Conservation (phyloP, 2,797 vertebrate species). For the Rhynchotus rufescens region DNA sequence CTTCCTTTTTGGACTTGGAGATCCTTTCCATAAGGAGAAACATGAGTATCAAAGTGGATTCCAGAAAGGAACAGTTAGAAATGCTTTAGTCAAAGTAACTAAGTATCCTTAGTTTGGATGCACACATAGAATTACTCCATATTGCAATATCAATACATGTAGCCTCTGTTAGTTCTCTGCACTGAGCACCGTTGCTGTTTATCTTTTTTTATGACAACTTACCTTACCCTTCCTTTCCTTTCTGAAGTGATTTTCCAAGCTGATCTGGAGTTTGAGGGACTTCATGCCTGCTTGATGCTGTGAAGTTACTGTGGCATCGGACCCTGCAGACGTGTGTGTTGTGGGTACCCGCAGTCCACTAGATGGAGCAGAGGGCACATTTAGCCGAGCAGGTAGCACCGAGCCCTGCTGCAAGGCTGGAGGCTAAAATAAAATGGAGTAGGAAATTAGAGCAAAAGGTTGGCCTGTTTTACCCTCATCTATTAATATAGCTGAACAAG, state of each 20-base stretch:
- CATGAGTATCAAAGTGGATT: neutral
- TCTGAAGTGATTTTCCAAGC: neutral
- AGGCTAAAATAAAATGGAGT: slow-evolving; percentile 16
- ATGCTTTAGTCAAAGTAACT: too few species aligned
- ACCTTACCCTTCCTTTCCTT: neutral
- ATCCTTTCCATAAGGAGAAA: neutral
- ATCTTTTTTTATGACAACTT: too few species aligned
- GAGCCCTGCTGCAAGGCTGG: neutral
- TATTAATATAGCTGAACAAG: slow-evolving; percentile 13
- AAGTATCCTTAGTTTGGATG: neutral
- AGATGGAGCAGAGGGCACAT: slow-evolving; percentile 58
- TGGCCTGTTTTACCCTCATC: neutral
- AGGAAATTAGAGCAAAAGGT: neutral
- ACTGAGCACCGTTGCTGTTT: neutral
- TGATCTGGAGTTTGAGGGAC: neutral
- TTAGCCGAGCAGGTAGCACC: neutral
- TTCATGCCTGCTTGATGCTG: neutral
- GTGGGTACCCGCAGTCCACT: neutral
- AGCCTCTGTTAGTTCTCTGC: neutral
- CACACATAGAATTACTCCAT: neutral
- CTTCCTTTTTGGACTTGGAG: neutral
- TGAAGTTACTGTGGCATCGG: neutral
- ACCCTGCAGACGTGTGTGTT: neutral
- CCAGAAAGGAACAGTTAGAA: neutral
- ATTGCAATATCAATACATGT: neutral